phyloP scores from a whole-genome alignment of 1,140 invertebrate genomes.

The Drosophila subobscura region DNA sequence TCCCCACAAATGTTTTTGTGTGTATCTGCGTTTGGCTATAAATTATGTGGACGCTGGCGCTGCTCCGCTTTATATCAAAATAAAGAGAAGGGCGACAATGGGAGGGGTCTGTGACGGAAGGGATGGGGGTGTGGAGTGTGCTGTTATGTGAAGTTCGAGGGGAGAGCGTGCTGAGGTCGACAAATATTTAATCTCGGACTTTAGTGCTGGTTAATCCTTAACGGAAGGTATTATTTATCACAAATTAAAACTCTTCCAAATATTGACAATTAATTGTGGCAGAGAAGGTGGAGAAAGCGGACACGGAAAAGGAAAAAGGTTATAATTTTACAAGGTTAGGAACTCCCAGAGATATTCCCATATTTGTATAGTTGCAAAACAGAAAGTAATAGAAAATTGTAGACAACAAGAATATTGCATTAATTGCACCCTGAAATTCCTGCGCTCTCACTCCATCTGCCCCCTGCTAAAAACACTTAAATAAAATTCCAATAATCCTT shows the following conservation, averaged over 20 bases:
- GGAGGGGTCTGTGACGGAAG: background rate
- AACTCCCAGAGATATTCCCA: too few relatives aligned
- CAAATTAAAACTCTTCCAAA: constrained; percentile 61
- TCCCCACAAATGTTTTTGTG: background rate
- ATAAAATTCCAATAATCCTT: too few relatives aligned
- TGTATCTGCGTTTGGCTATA: constrained; percentile 39
- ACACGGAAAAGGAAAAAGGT: background rate
- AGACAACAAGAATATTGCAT: too few relatives aligned
- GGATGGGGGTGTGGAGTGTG: background rate
- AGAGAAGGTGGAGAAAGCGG: background rate
- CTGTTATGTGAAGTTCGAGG: too few relatives aligned
- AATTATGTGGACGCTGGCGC: constrained; percentile 53
- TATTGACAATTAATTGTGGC: constrained; percentile 55
- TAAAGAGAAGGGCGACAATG: constrained; percentile 15
- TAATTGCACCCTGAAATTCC: too few relatives aligned
- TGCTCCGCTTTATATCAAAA: constrained; percentile 56
- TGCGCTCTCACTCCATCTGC: too few relatives aligned
- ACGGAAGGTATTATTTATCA: constrained; percentile 60
- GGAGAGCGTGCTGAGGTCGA: background rate
- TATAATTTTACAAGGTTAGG: too few relatives aligned
- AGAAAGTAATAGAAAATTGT: too few relatives aligned
- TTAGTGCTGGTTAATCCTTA: constrained; percentile 41
- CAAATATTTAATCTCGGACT: constrained; percentile 24
- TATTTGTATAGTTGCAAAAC: too few relatives aligned
- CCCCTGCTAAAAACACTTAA: too few relatives aligned